Evolutionary conservation across 2,113 vertebrate genomes (phyloP), one percentile per base, ranked within the genome.

Genomic region (Andinoacara biseriatus): DNA sequence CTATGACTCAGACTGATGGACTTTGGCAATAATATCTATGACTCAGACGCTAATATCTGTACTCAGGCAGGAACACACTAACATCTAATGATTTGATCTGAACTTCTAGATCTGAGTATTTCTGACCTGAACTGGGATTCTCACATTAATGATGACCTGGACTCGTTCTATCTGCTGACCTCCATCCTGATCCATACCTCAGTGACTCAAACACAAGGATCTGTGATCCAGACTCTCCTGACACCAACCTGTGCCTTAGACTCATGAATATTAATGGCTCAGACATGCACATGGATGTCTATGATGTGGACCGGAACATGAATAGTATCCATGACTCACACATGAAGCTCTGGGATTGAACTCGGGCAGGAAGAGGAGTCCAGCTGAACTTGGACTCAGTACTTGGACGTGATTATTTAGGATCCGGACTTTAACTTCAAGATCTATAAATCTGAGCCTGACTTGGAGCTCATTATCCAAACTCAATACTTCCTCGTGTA

Each of bases 161-260:
- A 67, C 15, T 67, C 38, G 46, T 46, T 67, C 22, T 26, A 18
- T 43, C 22, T 17, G 22, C 35, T 67, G n/a, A 46, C 31, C 5
- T 31, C 31, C 31, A 31, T 63, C 33, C 61, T 0, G 61, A 67
- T 33, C 6, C 0, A 0, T 26, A 0, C 38, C 17, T 46, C 38
- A 67, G 0, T 67, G 63, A 26, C 63, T 67, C 22, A 67, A 29
- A 24, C 63, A 46, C 40, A 67, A 67, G 5, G 3, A 11, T 43
- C 40, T 4, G 40, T 1, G 62, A 65, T 38, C 10, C 0, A 8
- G 40, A 67, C 40, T 67, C 22, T 46, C 1, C 63, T 67, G 40
- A 49, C 63, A 20, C 65, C 49, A 69, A 20, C 9, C 15, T 29
- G 15, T 24, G 24, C 24, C 9, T 4, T 5, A 46, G 13, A 46